These are phyloP conservation scores for Drosophila biarmipes DNA, from an alignment of 1,140 invertebrate genomes.

Conservation along the genomic window DNA sequence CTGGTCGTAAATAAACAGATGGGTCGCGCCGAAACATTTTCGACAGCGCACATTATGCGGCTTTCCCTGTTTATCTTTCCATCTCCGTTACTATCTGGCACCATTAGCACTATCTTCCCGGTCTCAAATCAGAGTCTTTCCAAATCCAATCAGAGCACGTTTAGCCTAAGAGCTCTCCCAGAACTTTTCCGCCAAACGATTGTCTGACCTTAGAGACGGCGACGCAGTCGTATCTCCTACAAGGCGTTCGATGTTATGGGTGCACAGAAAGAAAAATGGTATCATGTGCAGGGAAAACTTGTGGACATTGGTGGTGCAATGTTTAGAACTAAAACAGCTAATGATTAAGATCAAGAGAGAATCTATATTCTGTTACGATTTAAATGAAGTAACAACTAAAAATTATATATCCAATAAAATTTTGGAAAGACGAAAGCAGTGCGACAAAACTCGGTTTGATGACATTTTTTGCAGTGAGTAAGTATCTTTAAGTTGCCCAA, in stretches of 20 bases:
- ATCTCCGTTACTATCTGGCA: slow-evolving; percentile 19
- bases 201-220: slow-evolving; percentile 40
- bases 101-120: slow-evolving; percentile 17
- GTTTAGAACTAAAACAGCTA: too few relatives aligned
- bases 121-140: slow-evolving; percentile 25
- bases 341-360: too few relatives aligned
- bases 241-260: background rate
- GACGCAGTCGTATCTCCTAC: slow-evolving; percentile 11
- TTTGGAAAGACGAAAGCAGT: too few relatives aligned
- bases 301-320: too few relatives aligned
- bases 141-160: slow-evolving; percentile 43
- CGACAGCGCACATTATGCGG: slow-evolving; percentile 15
- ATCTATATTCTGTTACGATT: too few relatives aligned
- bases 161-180: slow-evolving; percentile 27
- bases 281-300: background rate
- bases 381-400: too few relatives aligned
- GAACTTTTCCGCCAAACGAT: slow-evolving; percentile 51
- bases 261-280: background rate
- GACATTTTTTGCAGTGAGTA: slow-evolving; percentile 5
- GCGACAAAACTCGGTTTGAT: too few relatives aligned
- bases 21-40: slow-evolving; percentile 6
- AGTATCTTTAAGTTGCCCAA: slow-evolving; percentile 5
- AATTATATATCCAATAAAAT: too few relatives aligned
- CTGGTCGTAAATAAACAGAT: slow-evolving; percentile 16
- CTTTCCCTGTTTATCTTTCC: slow-evolving; percentile 19